Evolutionary conservation across 2,113 vertebrate genomes (phyloP).

Genomic region (Rissa tridactyla): DNA sequence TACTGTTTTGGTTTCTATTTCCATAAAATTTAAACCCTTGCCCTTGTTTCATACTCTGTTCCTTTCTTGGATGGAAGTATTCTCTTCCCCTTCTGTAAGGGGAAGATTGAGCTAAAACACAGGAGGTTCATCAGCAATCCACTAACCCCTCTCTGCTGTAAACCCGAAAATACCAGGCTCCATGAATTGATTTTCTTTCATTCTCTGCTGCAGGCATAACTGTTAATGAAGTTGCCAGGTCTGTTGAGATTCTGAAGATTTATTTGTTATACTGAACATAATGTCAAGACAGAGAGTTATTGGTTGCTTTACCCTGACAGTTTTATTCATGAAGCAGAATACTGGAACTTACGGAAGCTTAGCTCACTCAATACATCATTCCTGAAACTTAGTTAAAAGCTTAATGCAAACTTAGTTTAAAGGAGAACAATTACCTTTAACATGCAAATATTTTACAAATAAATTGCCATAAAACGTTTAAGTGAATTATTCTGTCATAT

Average conservation of each 20-base stretch:
- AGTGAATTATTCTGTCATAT: conserved; percentile 30
- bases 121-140: not conserved
- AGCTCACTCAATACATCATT: conserved; percentile 52
- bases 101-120: not conserved
- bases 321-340: conserved; percentile 61
- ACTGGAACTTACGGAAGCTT: conserved; percentile 18
- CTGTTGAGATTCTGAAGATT: conserved; percentile 62
- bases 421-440: conserved; percentile 51
- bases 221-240: conserved; percentile 67
- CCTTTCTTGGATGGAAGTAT: not conserved
- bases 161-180: conserved; percentile 32
- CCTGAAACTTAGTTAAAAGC: conserved; percentile 48
- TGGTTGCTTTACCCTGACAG: conserved; percentile 41
- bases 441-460: conserved; percentile 43
- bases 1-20: not conserved
- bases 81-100: not conserved
- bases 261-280: conserved; percentile 64
- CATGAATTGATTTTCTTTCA: conserved; percentile 62
- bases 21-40: not conserved
- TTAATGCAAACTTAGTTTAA: conserved; percentile 51
- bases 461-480: conserved; percentile 27
- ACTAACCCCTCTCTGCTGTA: not conserved
- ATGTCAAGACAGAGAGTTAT: conserved; percentile 55
- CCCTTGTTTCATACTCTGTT: not conserved
- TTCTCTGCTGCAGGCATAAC: conserved; percentile 25